Conservation (phyloP, 2,888 invertebrate genomes). For the Drosophila kambysellisi region DNA sequence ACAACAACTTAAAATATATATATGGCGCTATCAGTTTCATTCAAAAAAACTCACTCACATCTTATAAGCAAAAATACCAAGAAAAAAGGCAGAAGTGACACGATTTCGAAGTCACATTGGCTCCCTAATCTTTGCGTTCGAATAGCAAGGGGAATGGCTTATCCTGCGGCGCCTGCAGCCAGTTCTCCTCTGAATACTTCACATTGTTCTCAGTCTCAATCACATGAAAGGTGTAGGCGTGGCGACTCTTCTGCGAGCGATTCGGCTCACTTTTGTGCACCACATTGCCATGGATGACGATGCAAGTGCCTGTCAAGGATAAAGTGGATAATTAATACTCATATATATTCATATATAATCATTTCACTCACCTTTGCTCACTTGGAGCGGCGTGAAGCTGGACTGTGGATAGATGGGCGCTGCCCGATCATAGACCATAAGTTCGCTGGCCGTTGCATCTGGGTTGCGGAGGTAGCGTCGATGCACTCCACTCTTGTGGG, state of each 20-base stretch:
- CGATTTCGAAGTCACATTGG: background rate
- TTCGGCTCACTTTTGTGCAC: slow-evolving; percentile 97
- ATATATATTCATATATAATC: background rate
- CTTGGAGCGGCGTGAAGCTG: slow-evolving; percentile 92
- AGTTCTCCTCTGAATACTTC: slow-evolving; percentile 92
- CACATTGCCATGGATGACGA: slow-evolving; percentile 96
- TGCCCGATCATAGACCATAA: slow-evolving; percentile 89
- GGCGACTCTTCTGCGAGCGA: slow-evolving; percentile 92
- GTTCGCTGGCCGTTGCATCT: slow-evolving; percentile 87
- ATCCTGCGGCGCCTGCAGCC: slow-evolving; percentile 91
- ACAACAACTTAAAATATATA: slow-evolving; percentile 54
- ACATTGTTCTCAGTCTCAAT: slow-evolving; percentile 90
- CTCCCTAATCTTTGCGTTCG: slow-evolving; percentile 74
- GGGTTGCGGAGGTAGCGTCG: slow-evolving; percentile 89
- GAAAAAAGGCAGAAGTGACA: slow-evolving; percentile 20
- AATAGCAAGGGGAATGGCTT: slow-evolving; percentile 90
- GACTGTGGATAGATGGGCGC: slow-evolving; percentile 90
- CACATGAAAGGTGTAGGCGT: slow-evolving; percentile 98
- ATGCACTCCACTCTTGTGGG: slow-evolving; percentile 94
- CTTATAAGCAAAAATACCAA: slow-evolving; percentile 68
- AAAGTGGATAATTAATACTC: background rate
- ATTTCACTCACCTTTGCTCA: slow-evolving; percentile 90
- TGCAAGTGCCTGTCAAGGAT: slow-evolving; percentile 89
- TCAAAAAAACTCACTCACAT: slow-evolving; percentile 24
- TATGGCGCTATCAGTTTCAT: slow-evolving; percentile 32